Evolutionary conservation across 1,140 invertebrate species (phyloP).

Genomic region (Drosophila sturtevanti): DNA sequence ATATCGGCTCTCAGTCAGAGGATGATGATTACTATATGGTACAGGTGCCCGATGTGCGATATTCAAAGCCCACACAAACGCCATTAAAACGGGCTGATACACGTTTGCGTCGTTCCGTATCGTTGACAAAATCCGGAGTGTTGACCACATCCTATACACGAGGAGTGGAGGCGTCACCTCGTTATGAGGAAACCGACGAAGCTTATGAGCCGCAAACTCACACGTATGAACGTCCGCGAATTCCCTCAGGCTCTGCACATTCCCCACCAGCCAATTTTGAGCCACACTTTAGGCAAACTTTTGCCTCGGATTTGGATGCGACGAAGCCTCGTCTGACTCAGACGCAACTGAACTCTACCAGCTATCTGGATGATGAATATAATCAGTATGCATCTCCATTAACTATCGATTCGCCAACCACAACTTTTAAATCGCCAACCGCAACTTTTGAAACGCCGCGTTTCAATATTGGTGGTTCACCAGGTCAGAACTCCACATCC

Average conservation of each 20-base stretch:
- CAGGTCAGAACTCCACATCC: constrained; percentile 7
- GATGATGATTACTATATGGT: constrained; percentile 52
- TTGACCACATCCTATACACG: constrained; percentile 69
- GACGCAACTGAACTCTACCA: constrained; percentile 59
- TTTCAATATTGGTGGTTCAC: constrained; percentile 48
- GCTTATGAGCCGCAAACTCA: constrained; percentile 41
- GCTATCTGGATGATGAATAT: constrained; percentile 37
- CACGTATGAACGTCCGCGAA: constrained; percentile 53
- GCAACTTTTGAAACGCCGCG: constrained; percentile 10
- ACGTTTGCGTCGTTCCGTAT: constrained; percentile 47
- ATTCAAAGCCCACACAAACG: constrained; percentile 6
- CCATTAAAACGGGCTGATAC: constrained; percentile 6
- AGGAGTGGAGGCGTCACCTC: constrained; percentile 35
- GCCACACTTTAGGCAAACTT: constrained; percentile 31
- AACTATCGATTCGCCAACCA: neutral
- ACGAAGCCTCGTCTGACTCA: constrained; percentile 41
- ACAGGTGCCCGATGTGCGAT: constrained; percentile 8
- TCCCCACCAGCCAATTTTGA: constrained; percentile 27
- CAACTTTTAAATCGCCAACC: neutral
- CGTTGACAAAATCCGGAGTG: constrained; percentile 65
- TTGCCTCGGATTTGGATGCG: constrained; percentile 22
- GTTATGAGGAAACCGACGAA: constrained; percentile 2
- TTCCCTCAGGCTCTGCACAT: neutral
- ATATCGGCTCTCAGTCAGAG: constrained; percentile 68
- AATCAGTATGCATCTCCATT: constrained; percentile 5